A percentile compares a stretch with the other conserved stretches of the same genome.
phyloP scores from a whole-genome alignment of 2,888 invertebrate genomes.

The Malthinus seriepunctatus region DNA sequence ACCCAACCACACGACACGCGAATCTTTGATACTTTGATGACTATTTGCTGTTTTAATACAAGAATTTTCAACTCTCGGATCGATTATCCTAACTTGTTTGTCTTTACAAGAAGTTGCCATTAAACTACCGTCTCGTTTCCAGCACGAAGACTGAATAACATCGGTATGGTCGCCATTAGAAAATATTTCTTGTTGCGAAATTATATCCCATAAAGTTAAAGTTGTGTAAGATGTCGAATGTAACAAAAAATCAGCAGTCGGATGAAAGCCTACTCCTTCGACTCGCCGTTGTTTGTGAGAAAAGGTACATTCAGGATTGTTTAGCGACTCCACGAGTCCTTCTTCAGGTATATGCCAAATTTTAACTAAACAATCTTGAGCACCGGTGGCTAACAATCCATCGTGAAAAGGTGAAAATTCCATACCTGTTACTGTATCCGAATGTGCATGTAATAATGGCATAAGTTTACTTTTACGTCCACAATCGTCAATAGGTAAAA shows the following conservation, averaged over 20 bases:
- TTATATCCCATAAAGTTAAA: conserved; percentile 85
- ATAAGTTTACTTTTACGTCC: conserved; percentile 88
- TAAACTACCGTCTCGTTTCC: conserved; percentile 84
- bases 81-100: conserved; percentile 82
- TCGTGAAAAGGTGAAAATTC: conserved; percentile 96
- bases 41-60: conserved; percentile 70
- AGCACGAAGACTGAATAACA: conserved; percentile 86
- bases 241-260: conserved; percentile 86
- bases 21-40: conserved; percentile 91
- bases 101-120: conserved; percentile 91
- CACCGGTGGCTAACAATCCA: conserved; percentile 87
- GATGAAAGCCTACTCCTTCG: conserved; percentile 90
- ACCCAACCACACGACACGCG: conserved; percentile 88
- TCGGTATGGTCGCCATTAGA: conserved; percentile 74
- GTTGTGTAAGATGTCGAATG: conserved; percentile 83
- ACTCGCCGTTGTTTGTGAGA: conserved; percentile 84
- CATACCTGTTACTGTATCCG: conserved; percentile 92
- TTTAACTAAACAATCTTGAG: conserved; percentile 86
- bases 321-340: conserved; percentile 73
- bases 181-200: conserved; percentile 78
- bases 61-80: conserved; percentile 71
- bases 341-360: conserved; percentile 87
- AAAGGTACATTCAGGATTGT: conserved; percentile 78
- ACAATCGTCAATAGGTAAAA: conserved; percentile 84
- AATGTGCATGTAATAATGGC: conserved; percentile 83